Evolutionary conservation across 2,113 vertebrate species (phyloP), one percentile per base, ranked within the genome.

Genomic region (Phalacrocorax brasilianus): DNA sequence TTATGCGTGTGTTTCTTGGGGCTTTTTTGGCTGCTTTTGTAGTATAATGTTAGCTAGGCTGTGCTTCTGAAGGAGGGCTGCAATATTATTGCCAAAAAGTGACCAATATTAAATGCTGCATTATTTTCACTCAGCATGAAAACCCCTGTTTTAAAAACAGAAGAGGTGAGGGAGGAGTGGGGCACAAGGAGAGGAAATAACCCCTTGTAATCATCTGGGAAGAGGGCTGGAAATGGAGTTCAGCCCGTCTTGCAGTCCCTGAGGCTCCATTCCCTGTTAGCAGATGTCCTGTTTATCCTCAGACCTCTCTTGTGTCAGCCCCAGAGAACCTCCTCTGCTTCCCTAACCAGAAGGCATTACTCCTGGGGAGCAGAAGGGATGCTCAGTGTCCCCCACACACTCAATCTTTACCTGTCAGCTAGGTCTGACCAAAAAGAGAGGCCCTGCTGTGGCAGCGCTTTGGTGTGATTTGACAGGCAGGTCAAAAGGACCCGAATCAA

Each of bases 91-190:
- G 47, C 52, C 61, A 35, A 52, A 3, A 30, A 26, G n/a, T 20
- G 59, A 28, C 22, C 47, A 5, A 0, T 7, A 13, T 2, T 26
- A 23, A 49, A 18, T 40, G 62, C 70, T 65, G 63, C 16, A 0
- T 40, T 38, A 11, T 67, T 40, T 33, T 42, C 38, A 40, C 45
- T 78, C 27, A 4, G 1, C 42, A 33, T 20, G 12, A 70, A 61
- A 44, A 1, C 3, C 10, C 17, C 30, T n/a, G 7, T 26, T 45
- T 38, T 58, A 63, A 44, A 68, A 38, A 65, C 5, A 32, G 50
- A 40, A 27, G 56, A 50, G 55, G 5, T n/a, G 55, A 85, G 71
- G 70, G 55, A 63, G 65, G 73, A 82, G 38, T 14, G 44, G 13
- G 66, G 61, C 22, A 4, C 4, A 27, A 58, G 44, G 73, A 65